Evolutionary conservation across 2,113 vertebrate species (phyloP).

Genomic region (Pipa parva): DNA sequence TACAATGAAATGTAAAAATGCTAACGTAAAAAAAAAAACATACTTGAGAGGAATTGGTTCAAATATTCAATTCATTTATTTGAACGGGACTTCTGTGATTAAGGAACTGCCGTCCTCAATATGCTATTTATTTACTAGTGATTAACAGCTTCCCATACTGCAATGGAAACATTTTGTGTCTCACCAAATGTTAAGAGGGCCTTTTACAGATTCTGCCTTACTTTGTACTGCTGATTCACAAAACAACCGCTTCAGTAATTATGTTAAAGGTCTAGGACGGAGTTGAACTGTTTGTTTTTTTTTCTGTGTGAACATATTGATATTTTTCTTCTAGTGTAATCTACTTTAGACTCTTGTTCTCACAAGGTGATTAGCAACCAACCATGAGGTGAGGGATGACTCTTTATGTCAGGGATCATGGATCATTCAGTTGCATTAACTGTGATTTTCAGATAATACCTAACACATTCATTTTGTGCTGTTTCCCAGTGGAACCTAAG

Average conservation of each 20-base stretch:
- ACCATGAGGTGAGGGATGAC: conserved; percentile 46
- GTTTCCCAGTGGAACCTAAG: conserved; percentile 31
- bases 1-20: too few relatives aligned
- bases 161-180: neutral
- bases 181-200: conserved; percentile 43
- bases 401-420: conserved; percentile 60
- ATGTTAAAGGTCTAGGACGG: conserved; percentile 69
- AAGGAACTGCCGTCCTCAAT: too few relatives aligned
- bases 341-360: conserved; percentile 62
- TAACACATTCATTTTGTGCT: conserved; percentile 39
- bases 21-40: too few relatives aligned
- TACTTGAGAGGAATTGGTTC: too few relatives aligned
- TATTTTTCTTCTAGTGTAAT: conserved; percentile 71
- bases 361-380: conserved; percentile 56
- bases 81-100: too few relatives aligned
- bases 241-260: conserved; percentile 77
- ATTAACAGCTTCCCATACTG: neutral
- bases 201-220: conserved; percentile 63
- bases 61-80: too few relatives aligned
- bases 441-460: conserved; percentile 37
- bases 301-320: conserved; percentile 65
- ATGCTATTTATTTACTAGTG: neutral
- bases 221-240: conserved; percentile 76
- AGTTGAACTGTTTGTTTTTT: conserved; percentile 26
- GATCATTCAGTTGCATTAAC: conserved; percentile 48